Base-by-base conservation (phyloP, 2,113 vertebrate genomes). In the Kryptolebias marmoratus region DNA sequence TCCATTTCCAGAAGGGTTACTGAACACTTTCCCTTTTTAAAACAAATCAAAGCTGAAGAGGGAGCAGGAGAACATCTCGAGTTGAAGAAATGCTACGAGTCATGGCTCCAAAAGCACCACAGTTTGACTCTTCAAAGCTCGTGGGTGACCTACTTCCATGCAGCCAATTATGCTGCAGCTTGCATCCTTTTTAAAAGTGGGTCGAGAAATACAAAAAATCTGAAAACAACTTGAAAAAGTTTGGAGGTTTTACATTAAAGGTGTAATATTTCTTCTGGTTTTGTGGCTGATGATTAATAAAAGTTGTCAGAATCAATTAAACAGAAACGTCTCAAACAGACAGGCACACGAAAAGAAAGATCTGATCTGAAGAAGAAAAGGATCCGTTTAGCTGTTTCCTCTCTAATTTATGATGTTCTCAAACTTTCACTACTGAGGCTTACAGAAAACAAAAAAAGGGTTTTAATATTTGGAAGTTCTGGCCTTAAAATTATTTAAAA, bases 51-150 rank as follows among this genome's bases (percentile, higher is more conserved):
- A 86, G 70, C 64, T 22, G 22, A 22, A 22, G 49, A 75, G 1
- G 42, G 42, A 71, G 31, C 1, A 1, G 54, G 57, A 59, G 31
- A 84, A 81, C 71, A 54, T 84, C 48, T 60, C 55, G 56, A 71
- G 70, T 75, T 70, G 71, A 85, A 79, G 72, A 80, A 72, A 56
- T 49, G 58, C 78, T 68, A 28, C 32, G 65, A 77, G 86, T 53
- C 56, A 72, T 58, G 11, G 68, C 71, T 77, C 69, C 68, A 49
- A 82, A 87, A 91, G 85, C 68, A 83, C 75, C 75, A 71, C n/a
- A 75, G 80, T 77, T 79, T 81, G 80, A 87, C 70, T 82, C 79
- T 83, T 91, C 82, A 81, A 90, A 90, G 84, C 69, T 89, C 79
- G 64, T 67, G 50, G 36, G 66, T 80, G 86, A 88, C 88, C 90